phyloP scores from a whole-genome alignment of 2,888 invertebrate species.

The Malthinus flaveolus region DNA sequence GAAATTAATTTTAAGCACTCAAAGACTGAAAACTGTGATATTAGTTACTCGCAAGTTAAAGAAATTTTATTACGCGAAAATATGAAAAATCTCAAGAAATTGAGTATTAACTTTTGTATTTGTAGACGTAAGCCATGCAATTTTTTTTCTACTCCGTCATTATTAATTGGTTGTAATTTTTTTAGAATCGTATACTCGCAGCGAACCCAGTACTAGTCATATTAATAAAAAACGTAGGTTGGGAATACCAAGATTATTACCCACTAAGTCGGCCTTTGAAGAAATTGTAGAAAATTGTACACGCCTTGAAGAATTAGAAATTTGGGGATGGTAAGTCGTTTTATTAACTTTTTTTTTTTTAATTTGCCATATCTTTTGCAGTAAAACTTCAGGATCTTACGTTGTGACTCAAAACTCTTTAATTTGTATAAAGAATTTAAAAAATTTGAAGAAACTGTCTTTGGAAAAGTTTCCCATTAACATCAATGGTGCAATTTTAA shows the following conservation, averaged over 20 bases:
- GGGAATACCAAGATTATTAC: constrained; percentile 1
- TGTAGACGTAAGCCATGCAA: constrained; percentile 8
- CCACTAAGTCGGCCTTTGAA: constrained; percentile 5
- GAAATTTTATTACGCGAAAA: background rate
- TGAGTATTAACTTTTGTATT: constrained; percentile 11
- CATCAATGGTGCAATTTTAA: constrained; percentile 3
- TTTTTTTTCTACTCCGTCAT: background rate
- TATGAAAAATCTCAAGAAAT: constrained; percentile 3
- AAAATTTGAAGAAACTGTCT: constrained; percentile 4
- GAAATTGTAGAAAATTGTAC: constrained; percentile 6
- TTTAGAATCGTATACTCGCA: background rate
- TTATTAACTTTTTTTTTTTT: background rate
- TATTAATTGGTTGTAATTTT: background rate
- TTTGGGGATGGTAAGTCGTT: constrained; percentile 14
- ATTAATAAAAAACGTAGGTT: constrained; percentile 5
- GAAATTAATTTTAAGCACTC: too few species aligned
- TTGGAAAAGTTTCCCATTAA: background rate
- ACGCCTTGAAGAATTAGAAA: constrained; percentile 7
- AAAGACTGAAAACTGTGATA: too few species aligned
- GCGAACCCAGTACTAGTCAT: background rate
- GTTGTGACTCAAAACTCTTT: background rate
- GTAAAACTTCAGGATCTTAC: background rate
- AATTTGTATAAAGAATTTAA: constrained; percentile 1
- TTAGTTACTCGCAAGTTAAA: background rate
- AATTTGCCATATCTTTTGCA: background rate